Base-by-base conservation (phyloP, 2,113 vertebrate genomes). In the Rhodinocichla rosea region DNA sequence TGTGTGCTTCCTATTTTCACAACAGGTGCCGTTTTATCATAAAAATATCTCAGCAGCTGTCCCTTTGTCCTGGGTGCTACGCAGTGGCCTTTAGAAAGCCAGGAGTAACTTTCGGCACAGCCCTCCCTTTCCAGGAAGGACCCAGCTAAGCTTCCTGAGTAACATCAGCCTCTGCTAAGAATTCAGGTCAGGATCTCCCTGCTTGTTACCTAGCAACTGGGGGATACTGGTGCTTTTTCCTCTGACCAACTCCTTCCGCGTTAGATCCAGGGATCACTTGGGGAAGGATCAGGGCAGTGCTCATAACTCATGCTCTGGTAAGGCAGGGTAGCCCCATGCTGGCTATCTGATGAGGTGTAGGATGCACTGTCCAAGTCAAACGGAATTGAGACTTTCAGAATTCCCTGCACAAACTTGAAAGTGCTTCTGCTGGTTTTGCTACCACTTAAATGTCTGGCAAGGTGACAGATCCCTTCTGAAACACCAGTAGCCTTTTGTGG, bases 141-240 rank as follows among this genome's bases (percentile, higher is more conserved):
- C 53, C 44, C 59, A 80, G 83, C 75, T 63, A 88, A 87, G 89
- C 93, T 94, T 97, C 79, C 94, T 53, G 89, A 94, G 94, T 89
- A 96, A 93, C 94, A 96, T 94, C 96, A 95, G 94, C 92, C 92
- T 94, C 53, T 5, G 0, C 96, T 96, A 97, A 97, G 95, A 97
- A 98, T 98, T 97, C 97, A 97, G 96, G 97, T 97, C 97, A 97
- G 97, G 95, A 97, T 95, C 96, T 95, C 95, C 93, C 89, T 91
- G 50, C 92, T 84, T 73, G 97, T 98, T 94, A 94, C 97, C 94
- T 98, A 98, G 97, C 97, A 98, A 98, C 97, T 96, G 68, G 90
- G 56, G 95, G 89, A 97, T 94, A 96, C 92, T 94, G 74, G 90
- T 97, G 96, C 76, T 95, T 97, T 96, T 92, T 94, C 68, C 81